Base-by-base conservation (phyloP, 2,888 invertebrate species). In the Scrobipalpa costella region DNA sequence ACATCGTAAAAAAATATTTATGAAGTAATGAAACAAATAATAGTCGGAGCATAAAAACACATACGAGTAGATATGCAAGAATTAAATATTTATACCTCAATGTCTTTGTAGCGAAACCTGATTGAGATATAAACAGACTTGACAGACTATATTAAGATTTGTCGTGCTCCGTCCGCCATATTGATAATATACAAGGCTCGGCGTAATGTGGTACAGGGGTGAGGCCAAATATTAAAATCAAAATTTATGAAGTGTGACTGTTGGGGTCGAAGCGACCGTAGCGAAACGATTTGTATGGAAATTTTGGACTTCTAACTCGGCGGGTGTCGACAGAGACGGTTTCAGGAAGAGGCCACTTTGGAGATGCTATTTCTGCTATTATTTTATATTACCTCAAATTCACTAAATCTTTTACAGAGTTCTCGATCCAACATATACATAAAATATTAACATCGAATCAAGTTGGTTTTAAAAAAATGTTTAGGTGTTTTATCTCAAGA, bases 271-370 rank as follows among this genome's bases (percentile, higher is more conserved):
- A 70, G 71, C 73, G 77, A 76, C 82, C 86, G 88, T 84, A 80
- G 82, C 86, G 77, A 88, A 90, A 70, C 86, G 88, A 90, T 91
- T 91, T 89, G 87, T 88, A 91, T 90, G 90, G 87, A 89, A 89
- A 90, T 90, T 50, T 78, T 79, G 78, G 77, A 81, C 78, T 81
- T 84, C 79, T 83, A 85, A 78, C 44, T 59, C n/a, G 40, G 15
- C 59, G 78, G 80, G 69, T 71, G 71, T 67, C 71, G 21, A 44
- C 40, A 59, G 59, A 21, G 27, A 2, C 7, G 27, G 59, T 1
- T 44, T 21, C 7, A 59, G 59, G 44, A 6, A n/a, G 27, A n/a
- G 27, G 33, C 13, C 11, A 2, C n/a, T 21, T 40, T 9, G 2
- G 1, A 13, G 13, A 13, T 3, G 27, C 2, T 2, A 3, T 27